A percentile compares a stretch with the other conserved stretches of the same genome.
Conservation (phyloP, 2,888 invertebrate genomes). For the Amphipoea oculea region DNA sequence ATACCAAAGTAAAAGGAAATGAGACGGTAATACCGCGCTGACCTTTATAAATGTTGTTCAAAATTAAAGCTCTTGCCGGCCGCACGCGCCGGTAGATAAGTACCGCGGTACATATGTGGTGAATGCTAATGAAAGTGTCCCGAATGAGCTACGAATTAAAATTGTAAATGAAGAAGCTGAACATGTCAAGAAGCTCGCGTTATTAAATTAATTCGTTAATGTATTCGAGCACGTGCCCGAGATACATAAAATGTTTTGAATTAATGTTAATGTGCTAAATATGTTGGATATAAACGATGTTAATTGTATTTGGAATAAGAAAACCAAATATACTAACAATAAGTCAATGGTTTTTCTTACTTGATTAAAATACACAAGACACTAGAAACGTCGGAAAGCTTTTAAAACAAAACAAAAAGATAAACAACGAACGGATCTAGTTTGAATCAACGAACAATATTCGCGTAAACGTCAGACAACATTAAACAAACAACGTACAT, state of each 20-base stretch:
- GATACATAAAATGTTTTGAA: constrained; percentile 2
- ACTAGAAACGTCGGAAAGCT: constrained; percentile 9
- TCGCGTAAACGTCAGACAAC: constrained; percentile 29
- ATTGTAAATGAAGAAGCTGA: constrained; percentile 46
- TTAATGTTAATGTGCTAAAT: constrained; percentile 2
- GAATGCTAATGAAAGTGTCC: constrained; percentile 28
- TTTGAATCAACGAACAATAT: constrained; percentile 22
- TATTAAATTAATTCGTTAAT: constrained; percentile 48
- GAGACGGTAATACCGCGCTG: constrained; percentile 36
- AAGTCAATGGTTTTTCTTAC: neutral
- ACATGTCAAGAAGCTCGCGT: constrained; percentile 15
- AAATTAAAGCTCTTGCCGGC: constrained; percentile 35
- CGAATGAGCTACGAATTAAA: constrained; percentile 36
- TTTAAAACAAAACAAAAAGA: constrained; percentile 30
- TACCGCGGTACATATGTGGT: constrained; percentile 11
- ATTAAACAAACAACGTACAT: constrained; percentile 32
- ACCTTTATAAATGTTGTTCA: constrained; percentile 41
- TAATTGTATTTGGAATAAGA: neutral
- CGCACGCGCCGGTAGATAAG: neutral
- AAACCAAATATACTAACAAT: neutral
- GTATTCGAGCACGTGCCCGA: constrained; percentile 23
- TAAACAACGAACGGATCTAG: constrained; percentile 25
- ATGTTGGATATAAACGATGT: neutral
- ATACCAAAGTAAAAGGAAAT: constrained; percentile 59
- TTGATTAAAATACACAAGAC: constrained; percentile 11